Base-by-base conservation (phyloP, 64 coral and sea anemone genomes). In the Actinia tenebrosa region DNA sequence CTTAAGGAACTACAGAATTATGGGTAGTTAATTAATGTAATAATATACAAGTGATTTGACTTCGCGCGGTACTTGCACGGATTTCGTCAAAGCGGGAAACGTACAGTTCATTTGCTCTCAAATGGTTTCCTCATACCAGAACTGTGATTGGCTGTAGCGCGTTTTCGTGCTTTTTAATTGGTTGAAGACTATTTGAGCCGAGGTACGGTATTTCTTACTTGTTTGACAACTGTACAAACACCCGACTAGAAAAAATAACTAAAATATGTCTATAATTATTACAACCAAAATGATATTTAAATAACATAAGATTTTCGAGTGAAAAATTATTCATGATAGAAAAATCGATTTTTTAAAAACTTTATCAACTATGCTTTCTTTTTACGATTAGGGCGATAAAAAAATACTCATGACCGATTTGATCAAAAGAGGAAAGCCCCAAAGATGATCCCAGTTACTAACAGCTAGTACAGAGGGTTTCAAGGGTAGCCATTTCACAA, bases 31-130 rank as follows among this genome's bases (percentile, higher is more conserved):
- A 42, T 13, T 72, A 72, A 42, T 30, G 69, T 72, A 1, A 30
- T 37, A 72, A 72, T 72, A 72, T 72, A 72, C 26, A 72, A 72
- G n/a, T 66, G n/a, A 27, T 75, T 75, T 30, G 69, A 30, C 42
- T 20, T 16, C 60, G 60, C 60, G 60, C 60, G 15, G 16, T 61
- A 61, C 18, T 61, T 16, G 9, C 60, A 15, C 15, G 30, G 60
- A 61, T 61, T 61, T 61, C 60, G 60, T 61, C 15, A 16, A 15
- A 61, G 18, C 18, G 16, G 16, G 60, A 61, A 61, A 61, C 60
- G 60, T 19, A 14, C 17, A 14, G 60, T 61, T 4, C 60, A 4
- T 61, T 19, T 0, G 18, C 60, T 61, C 59, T 61, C 13, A 18
- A 61, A 66, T 66, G 63, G 63, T 23, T 66, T 66, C 63, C 63